Evolutionary conservation across 2,888 invertebrate species (phyloP), one percentile per base, ranked within the genome.

Genomic region (Imbricaverruca yamaguchii): DNA sequence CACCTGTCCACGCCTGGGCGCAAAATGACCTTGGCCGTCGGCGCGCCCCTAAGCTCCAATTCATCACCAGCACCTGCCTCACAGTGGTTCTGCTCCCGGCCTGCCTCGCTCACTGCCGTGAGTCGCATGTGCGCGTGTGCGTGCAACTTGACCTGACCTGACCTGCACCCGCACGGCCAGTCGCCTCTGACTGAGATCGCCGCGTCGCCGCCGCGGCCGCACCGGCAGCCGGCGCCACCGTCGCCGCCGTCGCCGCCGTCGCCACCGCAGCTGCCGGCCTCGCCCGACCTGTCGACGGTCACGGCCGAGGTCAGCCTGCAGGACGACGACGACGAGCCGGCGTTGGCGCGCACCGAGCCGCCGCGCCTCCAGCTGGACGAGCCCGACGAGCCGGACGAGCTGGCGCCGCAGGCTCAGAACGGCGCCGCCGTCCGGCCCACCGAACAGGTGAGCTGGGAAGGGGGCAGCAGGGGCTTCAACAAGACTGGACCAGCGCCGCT

Each of bases 271-370:
- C 23, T 6, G 13, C 74, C 21, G 15, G 10, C 9, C 12, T 74
- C 74, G 21, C 21, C 74, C 13, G 55, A 74, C 21, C 55, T 74
- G 74, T 53, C 74, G 8, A 55, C 13, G 21, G 74, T 15, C 53
- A 74, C 74, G 55, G 53, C 74, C 9, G 74, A 74, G 74, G 18
- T 74, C 74, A 74, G 74, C 21, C 74, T 74, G 53, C 39, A 69
- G 39, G 74, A 74, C 18, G 74, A 74, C 74, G 74, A 74, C 15
- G 21, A 39, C 23, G 53, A 53, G 74, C 74, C 74, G 74, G 15
- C 53, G 55, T 2, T 6, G 55, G 18, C 55, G 59, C 7, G 12
- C 15, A 15, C 4, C 53, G 55, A 55, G 18, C 53, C 74, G 74
- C 15, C 74, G 18, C 74, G 74, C 18, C 74, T 74, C 18, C 2